Evolutionary conservation across 2,797 vertebrate genomes (phyloP).

Genomic region (Peromyscus eremicus): DNA sequence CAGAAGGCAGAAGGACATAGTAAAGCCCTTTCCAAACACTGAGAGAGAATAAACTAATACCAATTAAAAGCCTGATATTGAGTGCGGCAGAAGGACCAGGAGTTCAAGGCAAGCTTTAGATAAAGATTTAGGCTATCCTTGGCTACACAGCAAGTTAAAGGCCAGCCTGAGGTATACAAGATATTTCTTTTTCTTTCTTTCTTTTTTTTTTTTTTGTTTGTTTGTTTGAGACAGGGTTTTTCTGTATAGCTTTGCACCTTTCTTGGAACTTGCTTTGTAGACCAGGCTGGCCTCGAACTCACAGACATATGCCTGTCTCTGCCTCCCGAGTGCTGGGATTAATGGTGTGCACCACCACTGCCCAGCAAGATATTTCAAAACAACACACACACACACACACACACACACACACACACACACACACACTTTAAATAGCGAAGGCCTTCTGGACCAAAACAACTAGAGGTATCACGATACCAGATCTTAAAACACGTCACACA

Average conservation of each 20-base stretch:
- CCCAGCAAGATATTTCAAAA: not conserved
- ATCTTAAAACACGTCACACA: not conserved
- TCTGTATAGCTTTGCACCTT: too few species aligned
- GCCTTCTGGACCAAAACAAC: not conserved
- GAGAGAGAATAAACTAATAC: not conserved
- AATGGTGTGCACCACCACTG: too few species aligned
- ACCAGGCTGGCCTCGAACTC: too few species aligned
- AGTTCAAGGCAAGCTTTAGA: not conserved
- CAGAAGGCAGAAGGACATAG: not conserved
- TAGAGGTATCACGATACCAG: not conserved
- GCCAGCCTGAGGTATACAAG: not conserved
- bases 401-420: not conserved
- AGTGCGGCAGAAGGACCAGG: not conserved
- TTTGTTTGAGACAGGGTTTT: too few species aligned
- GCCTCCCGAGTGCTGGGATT: too few species aligned
- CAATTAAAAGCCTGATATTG: not conserved
- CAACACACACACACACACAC: not conserved
- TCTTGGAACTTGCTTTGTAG: too few species aligned
- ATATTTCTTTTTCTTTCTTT: not conserved
- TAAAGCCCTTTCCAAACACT: not conserved
- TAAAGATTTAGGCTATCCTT: not conserved
- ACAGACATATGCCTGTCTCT: too few species aligned
- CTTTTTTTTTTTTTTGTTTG: too few species aligned
- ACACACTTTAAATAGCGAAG: not conserved
- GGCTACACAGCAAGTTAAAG: not conserved